These are phyloP conservation scores for Chamaetylas fuelleborni DNA, from an alignment of 2,113 vertebrate species.

Conservation along the genomic window DNA sequence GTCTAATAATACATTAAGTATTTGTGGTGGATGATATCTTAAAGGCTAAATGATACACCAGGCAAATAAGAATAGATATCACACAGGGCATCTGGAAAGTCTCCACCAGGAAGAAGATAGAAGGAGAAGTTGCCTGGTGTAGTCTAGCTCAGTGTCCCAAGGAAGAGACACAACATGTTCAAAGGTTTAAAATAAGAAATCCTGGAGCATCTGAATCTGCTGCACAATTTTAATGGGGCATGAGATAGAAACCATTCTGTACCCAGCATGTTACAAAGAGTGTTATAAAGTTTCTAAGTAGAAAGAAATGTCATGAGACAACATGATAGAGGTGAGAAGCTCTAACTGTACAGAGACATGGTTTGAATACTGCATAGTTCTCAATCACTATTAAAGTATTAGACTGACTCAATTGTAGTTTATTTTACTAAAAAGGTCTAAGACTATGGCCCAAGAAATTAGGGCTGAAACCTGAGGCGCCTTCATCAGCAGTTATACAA, in stretches of 20 bases:
- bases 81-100: neutral
- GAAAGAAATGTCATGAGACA: neutral
- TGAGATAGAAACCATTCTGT: neutral
- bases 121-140: neutral
- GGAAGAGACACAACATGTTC: neutral
- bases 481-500: neutral
- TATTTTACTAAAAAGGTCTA: neutral
- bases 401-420: neutral
- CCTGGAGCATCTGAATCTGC: neutral
- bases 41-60: neutral
- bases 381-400: neutral
- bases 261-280: neutral
- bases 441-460: neutral
- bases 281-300: neutral
- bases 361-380: neutral
- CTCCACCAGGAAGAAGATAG: neutral
- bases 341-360: fast-evolving
- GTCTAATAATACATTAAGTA: neutral
- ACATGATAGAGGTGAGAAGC: neutral
- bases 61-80: neutral
- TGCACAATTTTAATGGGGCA: neutral
- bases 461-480: neutral
- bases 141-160: neutral
- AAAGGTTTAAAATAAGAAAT: neutral
- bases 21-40: neutral